Evolutionary conservation across 2,797 vertebrate genomes (phyloP), one percentile per base, ranked within the genome.

Genomic region (Pangasius larnaudii): DNA sequence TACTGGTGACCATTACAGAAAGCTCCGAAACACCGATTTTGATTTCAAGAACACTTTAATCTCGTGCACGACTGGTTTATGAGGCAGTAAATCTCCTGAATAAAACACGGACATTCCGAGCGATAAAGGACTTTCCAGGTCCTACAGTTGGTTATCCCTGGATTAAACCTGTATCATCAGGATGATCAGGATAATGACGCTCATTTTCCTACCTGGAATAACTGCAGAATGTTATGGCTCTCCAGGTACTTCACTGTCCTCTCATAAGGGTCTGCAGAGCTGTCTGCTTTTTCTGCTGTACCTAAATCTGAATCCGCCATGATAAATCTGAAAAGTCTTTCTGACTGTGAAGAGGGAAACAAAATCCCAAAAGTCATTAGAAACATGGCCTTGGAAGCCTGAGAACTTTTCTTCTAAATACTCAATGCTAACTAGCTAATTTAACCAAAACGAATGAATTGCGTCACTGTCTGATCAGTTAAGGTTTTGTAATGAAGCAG

Each of bases 161-260:
- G 39, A 65, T 33, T 51, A 18, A 27, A 14, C 2, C 24, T 59
- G 24, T 7, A 58, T 59, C n/a, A 58, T 61, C 53, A 16, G 80
- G 39, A 82, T 58, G 5, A 36, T 58, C n/a, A 10, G 18, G 78
- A 59, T 24, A 1, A 36, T 2, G 33, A 3, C 1, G 0, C 0
- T 14, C 19, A n/a, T 67, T 49, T 30, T 63, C 92, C 93, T 93
- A 97, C 97, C 96, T 97, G 95, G 91, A 97, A 97, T 89, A 97
- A 94, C 88, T 96, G 93, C 72, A 96, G 93, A 88, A 97, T 96
- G 82, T 94, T 94, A 85, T 97, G 96, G 49, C 93, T 94, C 85
- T 97, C 96, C 95, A 97, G 92, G 71, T 97, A 97, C 22, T 71
- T 92, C 72, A 95, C 51, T 18, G 95, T 93, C 22, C 91, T 36